A percentile compares a stretch with the other conserved stretches of the same genome.
phyloP scores from a whole-genome alignment of 2,888 invertebrate genomes.

The Dryadula phaetusa region DNA sequence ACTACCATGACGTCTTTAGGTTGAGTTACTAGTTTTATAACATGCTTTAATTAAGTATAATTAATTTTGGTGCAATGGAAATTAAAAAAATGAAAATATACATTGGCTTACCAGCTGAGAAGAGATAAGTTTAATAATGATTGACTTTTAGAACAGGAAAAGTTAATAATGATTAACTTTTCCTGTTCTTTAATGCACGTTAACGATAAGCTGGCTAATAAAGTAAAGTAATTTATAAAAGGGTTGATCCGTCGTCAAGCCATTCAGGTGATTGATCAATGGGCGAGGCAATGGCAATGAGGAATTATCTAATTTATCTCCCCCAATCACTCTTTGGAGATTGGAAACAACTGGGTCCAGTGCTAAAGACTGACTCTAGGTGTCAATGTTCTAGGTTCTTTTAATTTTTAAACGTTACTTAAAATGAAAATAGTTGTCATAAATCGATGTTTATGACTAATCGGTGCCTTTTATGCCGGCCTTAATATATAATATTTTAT shows the following conservation, averaged over 20 bases:
- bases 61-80: too few species aligned
- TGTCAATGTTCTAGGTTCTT: not conserved
- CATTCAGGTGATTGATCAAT: conserved; percentile 33
- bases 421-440: not conserved
- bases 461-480: too few species aligned
- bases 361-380: conserved; percentile 11
- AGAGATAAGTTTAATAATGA: too few species aligned
- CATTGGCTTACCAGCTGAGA: too few species aligned
- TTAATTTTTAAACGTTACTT: not conserved
- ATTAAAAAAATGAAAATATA: too few species aligned
- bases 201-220: not conserved
- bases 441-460: too few species aligned
- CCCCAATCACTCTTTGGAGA: conserved; percentile 29
- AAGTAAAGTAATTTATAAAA: conserved; percentile 4
- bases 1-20: too few species aligned
- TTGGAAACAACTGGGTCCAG: conserved; percentile 5
- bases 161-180: not conserved
- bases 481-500: too few species aligned
- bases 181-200: not conserved
- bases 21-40: too few species aligned
- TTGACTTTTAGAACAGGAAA: too few species aligned
- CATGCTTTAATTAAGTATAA: too few species aligned
- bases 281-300: conserved; percentile 33
- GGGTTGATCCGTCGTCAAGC: conserved; percentile 24
- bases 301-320: conserved; percentile 40